These are phyloP conservation scores for Melipona beecheii DNA, from an alignment of 2,888 invertebrate genomes.

Conservation along the genomic window DNA sequence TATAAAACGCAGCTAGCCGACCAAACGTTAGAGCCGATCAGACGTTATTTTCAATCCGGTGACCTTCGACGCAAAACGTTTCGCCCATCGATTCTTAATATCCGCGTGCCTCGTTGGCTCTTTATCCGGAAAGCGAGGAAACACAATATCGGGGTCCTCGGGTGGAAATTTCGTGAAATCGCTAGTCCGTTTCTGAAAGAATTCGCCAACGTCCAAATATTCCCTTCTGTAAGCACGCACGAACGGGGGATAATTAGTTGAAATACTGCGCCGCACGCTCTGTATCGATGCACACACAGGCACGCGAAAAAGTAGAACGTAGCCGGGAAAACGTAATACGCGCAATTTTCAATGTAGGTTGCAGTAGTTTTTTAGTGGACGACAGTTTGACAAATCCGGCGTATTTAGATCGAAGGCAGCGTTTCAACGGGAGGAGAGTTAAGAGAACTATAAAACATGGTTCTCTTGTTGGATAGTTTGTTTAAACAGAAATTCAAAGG, in stretches of 20 bases:
- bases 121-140: conserved; percentile 14
- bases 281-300: neutral
- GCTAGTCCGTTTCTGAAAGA: neutral
- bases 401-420: neutral
- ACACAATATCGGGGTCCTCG: conserved; percentile 19
- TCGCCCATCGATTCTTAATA: conserved; percentile 58
- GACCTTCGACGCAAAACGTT: conserved; percentile 48
- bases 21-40: conserved; percentile 14
- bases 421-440: neutral
- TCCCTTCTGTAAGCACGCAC: no score
- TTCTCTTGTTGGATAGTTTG: neutral
- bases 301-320: neutral
- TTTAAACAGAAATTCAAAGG: neutral
- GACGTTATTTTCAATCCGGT: conserved; percentile 54
- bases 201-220: neutral
- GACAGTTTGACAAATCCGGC: neutral
- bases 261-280: conserved; percentile 1
- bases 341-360: neutral
- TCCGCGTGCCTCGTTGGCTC: conserved; percentile 1
- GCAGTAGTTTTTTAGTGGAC: neutral
- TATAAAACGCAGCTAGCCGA: conserved; percentile 47
- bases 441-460: neutral
- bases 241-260: conserved; percentile 2
- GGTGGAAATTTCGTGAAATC: conserved; percentile 19
- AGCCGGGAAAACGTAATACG: neutral